Percentiles rank a stretch among this genome's conserved stretches.
phyloP scores from a whole-genome alignment of 1,140 invertebrate genomes.

The Centruroides vittatus region DNA sequence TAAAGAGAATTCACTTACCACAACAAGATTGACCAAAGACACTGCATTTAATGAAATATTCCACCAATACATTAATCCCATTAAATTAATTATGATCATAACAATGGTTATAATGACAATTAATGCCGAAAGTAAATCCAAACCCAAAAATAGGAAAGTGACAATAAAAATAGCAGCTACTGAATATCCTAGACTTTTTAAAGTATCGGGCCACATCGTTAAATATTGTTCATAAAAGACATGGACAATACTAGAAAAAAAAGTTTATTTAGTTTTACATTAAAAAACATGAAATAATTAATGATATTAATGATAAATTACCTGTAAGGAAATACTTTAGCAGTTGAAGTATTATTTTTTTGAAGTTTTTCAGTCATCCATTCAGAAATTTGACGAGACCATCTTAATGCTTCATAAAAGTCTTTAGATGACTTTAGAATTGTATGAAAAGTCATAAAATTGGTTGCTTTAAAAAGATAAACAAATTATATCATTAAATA shows the following conservation, averaged over 20 bases:
- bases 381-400: slow-evolving; percentile 32
- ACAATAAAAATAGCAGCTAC: slow-evolving; percentile 37
- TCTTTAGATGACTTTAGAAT: slow-evolving; percentile 36
- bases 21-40: slow-evolving; percentile 43
- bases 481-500: too few species aligned
- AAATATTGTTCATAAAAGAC: slow-evolving; percentile 46
- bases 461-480: slow-evolving; percentile 23
- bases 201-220: slow-evolving; percentile 34
- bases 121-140: slow-evolving; percentile 37
- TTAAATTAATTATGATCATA: slow-evolving; percentile 36
- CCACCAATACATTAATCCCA: slow-evolving; percentile 44
- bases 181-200: slow-evolving; percentile 34
- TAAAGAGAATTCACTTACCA: slow-evolving; percentile 30
- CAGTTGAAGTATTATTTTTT: slow-evolving; percentile 7
- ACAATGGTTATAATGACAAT: slow-evolving; percentile 36
- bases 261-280: background rate
- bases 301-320: background rate
- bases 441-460: slow-evolving; percentile 43
- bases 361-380: slow-evolving; percentile 32
- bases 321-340: slow-evolving; percentile 36
- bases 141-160: slow-evolving; percentile 35
- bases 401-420: slow-evolving; percentile 36
- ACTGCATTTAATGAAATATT: slow-evolving; percentile 40
- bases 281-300: background rate
- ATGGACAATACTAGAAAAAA: slow-evolving; percentile 26